Evolutionary conservation across 2,113 vertebrate genomes (phyloP), one percentile per base, ranked within the genome.

Genomic region (Hystrix brachyura): DNA sequence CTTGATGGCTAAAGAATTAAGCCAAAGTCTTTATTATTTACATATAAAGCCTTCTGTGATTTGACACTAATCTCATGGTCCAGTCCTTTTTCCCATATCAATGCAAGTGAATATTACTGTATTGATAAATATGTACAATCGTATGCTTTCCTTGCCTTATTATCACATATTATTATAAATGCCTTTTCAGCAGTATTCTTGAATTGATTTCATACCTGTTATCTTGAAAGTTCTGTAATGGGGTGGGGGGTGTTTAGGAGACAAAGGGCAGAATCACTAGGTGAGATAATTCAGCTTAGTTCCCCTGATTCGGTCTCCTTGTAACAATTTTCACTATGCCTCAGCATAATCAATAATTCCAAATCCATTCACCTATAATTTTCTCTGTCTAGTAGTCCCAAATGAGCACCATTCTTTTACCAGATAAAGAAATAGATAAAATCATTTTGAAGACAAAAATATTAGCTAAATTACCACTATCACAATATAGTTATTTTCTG

Each of bases 361-460:
- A 95, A 85, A 88, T 85, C 76, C 25, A 74, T 72, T 96, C 55
- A 78, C 93, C 69, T 88, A 92, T 97, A 95, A 92, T 86, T 91
- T 92, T 88, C 48, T 87, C 53, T 81, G 65, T 93, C 84, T 84
- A 90, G 12, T 91, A 64, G 51, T 34, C 71, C 19, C 59, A 94
- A 64, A 93, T 91, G 46, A n/a, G 7, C 38, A 92, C 57, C 80
- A 91, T 94, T 88, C 90, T 34, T 53, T 96, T 85, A 88, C 81
- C 51, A 25, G 32, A 85, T 93, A 78, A 92, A 92, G 59, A 96
- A 95, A 90, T 59, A 92, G 65, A 83, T 83, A 87, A 96, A 97
- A 94, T 59, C 12, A 18, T 94, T 96, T 95, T 91, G 92, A 96
- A 93, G 71, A 84, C 46, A 95, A 96, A 96, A 92, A 87, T 95